A percentile compares a stretch with the other conserved stretches of the same genome.
These are phyloP conservation scores for Tipula unca DNA, from an alignment of 2,888 invertebrate genomes.

Conservation along the genomic window DNA sequence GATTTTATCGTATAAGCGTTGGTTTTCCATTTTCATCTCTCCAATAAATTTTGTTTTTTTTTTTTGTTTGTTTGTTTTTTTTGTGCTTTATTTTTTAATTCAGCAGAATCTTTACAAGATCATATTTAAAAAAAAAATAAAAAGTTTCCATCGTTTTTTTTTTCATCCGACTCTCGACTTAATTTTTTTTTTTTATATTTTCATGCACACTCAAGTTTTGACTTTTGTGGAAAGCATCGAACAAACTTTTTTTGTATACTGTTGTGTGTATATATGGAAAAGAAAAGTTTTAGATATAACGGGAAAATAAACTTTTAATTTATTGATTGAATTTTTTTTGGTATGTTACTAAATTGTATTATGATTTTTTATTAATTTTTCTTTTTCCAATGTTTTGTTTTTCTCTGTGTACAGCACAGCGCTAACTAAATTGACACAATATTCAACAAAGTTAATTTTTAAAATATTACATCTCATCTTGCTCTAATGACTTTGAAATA, in stretches of 20 bases:
- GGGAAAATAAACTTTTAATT: neutral
- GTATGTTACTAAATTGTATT: neutral
- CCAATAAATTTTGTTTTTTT: neutral
- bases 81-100: neutral
- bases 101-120: neutral
- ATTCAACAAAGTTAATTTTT: slow-evolving; percentile 8
- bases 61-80: neutral
- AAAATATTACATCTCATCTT: neutral
- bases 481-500: neutral
- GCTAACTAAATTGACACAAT: neutral
- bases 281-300: neutral
- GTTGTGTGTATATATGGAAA: neutral
- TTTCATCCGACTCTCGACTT: neutral
- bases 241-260: neutral
- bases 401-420: neutral
- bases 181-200: neutral
- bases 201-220: neutral
- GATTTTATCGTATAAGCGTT: neutral
- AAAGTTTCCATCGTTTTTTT: neutral
- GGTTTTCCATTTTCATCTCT: neutral
- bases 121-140: neutral
- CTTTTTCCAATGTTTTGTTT: neutral
- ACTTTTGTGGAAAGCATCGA: neutral
- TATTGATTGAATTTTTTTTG: neutral
- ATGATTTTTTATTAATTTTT: neutral